Evolutionary conservation across 1,140 invertebrate genomes (phyloP).

Genomic region (Drosophila equinoxialis): DNA sequence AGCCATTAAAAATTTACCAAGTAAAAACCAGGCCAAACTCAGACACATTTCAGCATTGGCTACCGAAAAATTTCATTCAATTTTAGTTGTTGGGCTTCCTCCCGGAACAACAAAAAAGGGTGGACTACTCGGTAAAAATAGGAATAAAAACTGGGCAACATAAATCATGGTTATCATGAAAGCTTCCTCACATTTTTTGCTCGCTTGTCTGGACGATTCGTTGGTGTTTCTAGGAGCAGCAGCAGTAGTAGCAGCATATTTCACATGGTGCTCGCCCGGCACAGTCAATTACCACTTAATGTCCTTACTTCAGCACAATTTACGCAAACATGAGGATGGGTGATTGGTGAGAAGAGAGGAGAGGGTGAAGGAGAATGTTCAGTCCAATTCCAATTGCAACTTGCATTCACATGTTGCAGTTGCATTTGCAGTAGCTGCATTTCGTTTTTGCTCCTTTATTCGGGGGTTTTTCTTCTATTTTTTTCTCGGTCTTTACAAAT

Average conservation of each 20-base stretch:
- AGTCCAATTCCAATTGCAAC: slow-evolving; percentile 35
- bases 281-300: slow-evolving; percentile 76
- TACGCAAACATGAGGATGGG: slow-evolving; percentile 59
- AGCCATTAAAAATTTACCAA: background rate
- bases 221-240: background rate
- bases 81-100: slow-evolving; percentile 39
- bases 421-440: slow-evolving; percentile 23
- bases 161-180: slow-evolving; percentile 58
- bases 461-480: background rate
- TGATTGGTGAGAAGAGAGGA: background rate
- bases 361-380: slow-evolving; percentile 2
- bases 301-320: slow-evolving; percentile 72
- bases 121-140: background rate
- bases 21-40: background rate
- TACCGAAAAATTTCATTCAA: slow-evolving; percentile 35
- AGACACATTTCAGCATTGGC: background rate
- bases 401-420: slow-evolving; percentile 45
- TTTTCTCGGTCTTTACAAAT: slow-evolving; percentile 27
- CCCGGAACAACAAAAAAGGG: background rate
- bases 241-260: slow-evolving; percentile 44
- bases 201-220: slow-evolving; percentile 31
- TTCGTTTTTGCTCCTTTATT: slow-evolving; percentile 9
- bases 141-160: slow-evolving; percentile 22
- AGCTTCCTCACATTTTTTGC: slow-evolving; percentile 1
- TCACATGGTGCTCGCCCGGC: slow-evolving; percentile 44